Conservation (phyloP, 2,113 vertebrate genomes). For the Mohoua ochrocephala region DNA sequence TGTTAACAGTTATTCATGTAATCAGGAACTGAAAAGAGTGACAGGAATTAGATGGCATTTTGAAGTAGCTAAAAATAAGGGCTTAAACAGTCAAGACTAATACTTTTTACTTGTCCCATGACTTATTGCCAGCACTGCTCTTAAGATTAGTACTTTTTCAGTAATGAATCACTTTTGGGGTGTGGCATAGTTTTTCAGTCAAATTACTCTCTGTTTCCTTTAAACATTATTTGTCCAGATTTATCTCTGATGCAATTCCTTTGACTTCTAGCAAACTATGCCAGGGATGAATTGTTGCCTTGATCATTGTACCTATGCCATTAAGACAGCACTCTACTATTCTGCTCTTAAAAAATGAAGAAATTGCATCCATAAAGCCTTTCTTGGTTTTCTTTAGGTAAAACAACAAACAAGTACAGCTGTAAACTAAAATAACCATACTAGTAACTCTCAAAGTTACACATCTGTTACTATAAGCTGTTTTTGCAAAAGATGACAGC, state of each 20-base stretch:
- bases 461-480: background rate
- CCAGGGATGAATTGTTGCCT: background rate
- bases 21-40: slow-evolving; percentile 2
- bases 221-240: background rate
- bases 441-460: background rate
- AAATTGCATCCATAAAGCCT: background rate
- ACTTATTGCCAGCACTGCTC: background rate
- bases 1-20: background rate
- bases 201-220: background rate
- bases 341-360: background rate
- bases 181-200: background rate
- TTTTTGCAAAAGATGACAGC: background rate
- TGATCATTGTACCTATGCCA: background rate
- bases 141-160: background rate
- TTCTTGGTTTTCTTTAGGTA: background rate
- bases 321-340: background rate
- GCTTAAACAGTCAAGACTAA: background rate
- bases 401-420: background rate
- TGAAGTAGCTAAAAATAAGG: slow-evolving; percentile 10
- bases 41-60: background rate
- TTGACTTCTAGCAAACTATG: background rate
- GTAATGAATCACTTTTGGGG: background rate
- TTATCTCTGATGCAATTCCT: background rate
- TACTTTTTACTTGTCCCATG: background rate
- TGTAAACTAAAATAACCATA: background rate